Evolutionary conservation across 1,140 invertebrate species (phyloP).

Genomic region (Drosophila bocki): DNA sequence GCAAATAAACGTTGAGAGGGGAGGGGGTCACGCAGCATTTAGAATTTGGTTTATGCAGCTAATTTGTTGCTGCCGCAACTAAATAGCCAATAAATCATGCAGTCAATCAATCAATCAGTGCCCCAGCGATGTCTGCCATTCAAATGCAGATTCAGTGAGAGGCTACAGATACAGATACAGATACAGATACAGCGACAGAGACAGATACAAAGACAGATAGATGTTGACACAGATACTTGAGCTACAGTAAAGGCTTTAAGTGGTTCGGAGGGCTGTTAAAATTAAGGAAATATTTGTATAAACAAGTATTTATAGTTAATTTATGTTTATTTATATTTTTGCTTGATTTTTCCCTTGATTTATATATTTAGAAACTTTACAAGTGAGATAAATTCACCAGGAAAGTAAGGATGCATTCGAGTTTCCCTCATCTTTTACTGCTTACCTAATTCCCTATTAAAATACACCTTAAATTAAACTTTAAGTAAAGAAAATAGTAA

Average conservation of each 20-base stretch:
- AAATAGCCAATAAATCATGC: conserved; percentile 81
- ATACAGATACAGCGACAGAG: neutral
- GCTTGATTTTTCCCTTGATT: too few relatives aligned
- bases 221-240: neutral
- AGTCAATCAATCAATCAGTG: conserved; percentile 74
- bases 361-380: too few relatives aligned
- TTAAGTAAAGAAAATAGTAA: neutral
- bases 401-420: neutral
- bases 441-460: neutral
- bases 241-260: neutral
- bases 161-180: neutral
- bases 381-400: too few relatives aligned
- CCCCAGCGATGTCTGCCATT: conserved; percentile 44
- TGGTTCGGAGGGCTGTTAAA: too few relatives aligned
- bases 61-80: conserved; percentile 67
- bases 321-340: neutral
- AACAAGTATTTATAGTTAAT: neutral
- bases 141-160: conserved; percentile 47
- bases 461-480: too few relatives aligned
- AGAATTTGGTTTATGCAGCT: conserved; percentile 71
- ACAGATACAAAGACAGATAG: neutral
- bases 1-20: conserved; percentile 9
- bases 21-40: conserved; percentile 58
- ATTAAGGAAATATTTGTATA: neutral
- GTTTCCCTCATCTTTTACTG: neutral